Conservation (phyloP, 2,797 vertebrate genomes). For the Chaetodon trifasciatus region DNA sequence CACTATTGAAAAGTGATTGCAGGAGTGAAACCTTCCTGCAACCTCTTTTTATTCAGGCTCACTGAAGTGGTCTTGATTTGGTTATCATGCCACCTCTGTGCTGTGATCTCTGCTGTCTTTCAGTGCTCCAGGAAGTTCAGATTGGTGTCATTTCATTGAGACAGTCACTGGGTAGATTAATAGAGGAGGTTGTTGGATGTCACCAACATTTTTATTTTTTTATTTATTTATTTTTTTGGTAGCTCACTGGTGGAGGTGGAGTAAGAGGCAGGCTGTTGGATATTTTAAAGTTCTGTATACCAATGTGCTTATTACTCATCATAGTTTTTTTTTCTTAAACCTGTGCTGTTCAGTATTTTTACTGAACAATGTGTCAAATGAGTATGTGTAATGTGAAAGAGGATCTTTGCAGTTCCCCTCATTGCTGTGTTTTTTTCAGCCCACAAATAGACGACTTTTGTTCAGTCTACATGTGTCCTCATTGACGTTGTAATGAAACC, state of each 20-base stretch:
- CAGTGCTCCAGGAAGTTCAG: slow-evolving; percentile 25
- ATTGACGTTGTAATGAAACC: neutral
- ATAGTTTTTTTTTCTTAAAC: neutral
- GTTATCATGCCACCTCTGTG: slow-evolving; percentile 34
- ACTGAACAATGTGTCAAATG: neutral
- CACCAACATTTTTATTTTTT: neutral
- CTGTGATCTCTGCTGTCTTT: slow-evolving; percentile 45
- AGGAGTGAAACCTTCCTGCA: slow-evolving; percentile 45
- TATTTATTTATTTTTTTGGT: too few species aligned
- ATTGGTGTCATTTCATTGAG: slow-evolving; percentile 27
- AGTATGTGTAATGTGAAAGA: neutral
- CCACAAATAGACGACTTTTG: neutral
- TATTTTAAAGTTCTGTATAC: too few species aligned
- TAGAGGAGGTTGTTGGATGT: neutral
- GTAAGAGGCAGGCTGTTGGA: too few species aligned
- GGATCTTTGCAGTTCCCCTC: neutral
- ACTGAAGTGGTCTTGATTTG: slow-evolving; percentile 32
- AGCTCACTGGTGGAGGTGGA: neutral
- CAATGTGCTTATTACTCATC: neutral
- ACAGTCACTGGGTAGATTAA: slow-evolving; percentile 17
- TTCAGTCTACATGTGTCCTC: neutral
- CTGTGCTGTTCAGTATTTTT: too few species aligned
- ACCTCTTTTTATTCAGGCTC: slow-evolving; percentile 13
- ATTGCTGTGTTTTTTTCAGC: neutral
- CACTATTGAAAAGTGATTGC: slow-evolving; percentile 23